Evolutionary conservation across 2,888 invertebrate species (phyloP).

Genomic region (Drosophila neotestacea): DNA sequence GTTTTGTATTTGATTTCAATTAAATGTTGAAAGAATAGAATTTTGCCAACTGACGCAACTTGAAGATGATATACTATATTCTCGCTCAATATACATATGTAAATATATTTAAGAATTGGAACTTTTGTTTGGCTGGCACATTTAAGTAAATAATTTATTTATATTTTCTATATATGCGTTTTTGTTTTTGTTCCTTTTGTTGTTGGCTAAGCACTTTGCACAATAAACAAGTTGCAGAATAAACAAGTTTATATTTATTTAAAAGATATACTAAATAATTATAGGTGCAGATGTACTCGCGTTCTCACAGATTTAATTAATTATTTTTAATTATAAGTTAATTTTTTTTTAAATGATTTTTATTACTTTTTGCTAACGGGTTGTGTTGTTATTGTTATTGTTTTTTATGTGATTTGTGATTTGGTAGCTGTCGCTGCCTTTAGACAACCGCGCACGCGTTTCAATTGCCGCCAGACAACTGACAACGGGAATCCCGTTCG

Average conservation of each 20-base stretch:
- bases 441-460: slow-evolving; percentile 72
- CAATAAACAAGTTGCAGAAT: slow-evolving; percentile 34
- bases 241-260: slow-evolving; percentile 52
- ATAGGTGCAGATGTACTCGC: slow-evolving; percentile 8
- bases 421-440: slow-evolving; percentile 52
- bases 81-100: slow-evolving; percentile 12
- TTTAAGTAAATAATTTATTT: slow-evolving; percentile 64
- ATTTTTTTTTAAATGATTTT: slow-evolving; percentile 16
- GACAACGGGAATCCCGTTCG: slow-evolving; percentile 49
- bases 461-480: slow-evolving; percentile 74
- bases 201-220: slow-evolving; percentile 25
- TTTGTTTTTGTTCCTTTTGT: slow-evolving; percentile 34
- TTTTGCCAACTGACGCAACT: slow-evolving; percentile 31
- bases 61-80: slow-evolving; percentile 26
- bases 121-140: slow-evolving; percentile 38
- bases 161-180: slow-evolving; percentile 34
- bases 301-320: slow-evolving; percentile 1
- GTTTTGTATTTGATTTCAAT: slow-evolving; percentile 43
- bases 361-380: slow-evolving; percentile 33
- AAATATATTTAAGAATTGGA: slow-evolving; percentile 26
- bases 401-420: slow-evolving; percentile 19
- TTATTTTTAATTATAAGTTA: background rate
- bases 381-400: slow-evolving; percentile 12
- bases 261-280: slow-evolving; percentile 5
- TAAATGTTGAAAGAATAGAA: slow-evolving; percentile 23